These are phyloP conservation scores for Arothron firmamentum DNA, from an alignment of 2,113 vertebrate species.

Conservation along the genomic window DNA sequence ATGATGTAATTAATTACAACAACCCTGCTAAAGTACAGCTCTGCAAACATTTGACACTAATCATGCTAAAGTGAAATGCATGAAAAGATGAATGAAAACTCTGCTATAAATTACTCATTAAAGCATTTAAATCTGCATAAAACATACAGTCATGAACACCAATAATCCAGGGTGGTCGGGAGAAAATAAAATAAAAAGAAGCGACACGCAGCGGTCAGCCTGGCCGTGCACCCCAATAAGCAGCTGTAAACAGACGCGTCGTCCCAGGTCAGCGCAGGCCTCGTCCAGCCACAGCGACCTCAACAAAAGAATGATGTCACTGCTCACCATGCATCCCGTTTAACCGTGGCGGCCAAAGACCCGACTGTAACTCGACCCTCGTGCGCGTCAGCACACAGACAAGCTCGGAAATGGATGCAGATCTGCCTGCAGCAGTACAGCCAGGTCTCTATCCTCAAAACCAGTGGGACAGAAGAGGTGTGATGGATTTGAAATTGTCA, in stretches of 20 bases:
- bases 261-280: conserved; percentile 14
- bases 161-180: conserved; percentile 8
- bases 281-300: conserved; percentile 28
- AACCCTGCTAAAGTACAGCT: too few species aligned
- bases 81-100: not conserved
- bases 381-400: conserved; percentile 11
- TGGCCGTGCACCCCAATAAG: conserved; percentile 18
- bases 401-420: conserved; percentile 7
- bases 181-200: conserved; percentile 29
- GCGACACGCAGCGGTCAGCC: conserved; percentile 21
- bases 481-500: conserved; percentile 44
- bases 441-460: conserved; percentile 1
- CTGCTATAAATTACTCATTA: not conserved
- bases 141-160: not conserved
- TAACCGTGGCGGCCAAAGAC: conserved; percentile 33
- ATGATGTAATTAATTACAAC: too few species aligned
- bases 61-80: too few species aligned
- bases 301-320: conserved; percentile 37
- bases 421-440: conserved; percentile 14
- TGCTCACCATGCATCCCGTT: conserved; percentile 39
- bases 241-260: conserved; percentile 21
- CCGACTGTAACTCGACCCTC: conserved; percentile 36
- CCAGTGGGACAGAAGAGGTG: conserved; percentile 33
- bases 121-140: conserved; percentile 1
- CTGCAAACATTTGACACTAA: too few species aligned